Percentiles rank a stretch among this genome's conserved stretches.
These are phyloP conservation scores for Phyllotis vaccarum DNA, from an alignment of 2,797 vertebrate genomes.

Conservation along the genomic window DNA sequence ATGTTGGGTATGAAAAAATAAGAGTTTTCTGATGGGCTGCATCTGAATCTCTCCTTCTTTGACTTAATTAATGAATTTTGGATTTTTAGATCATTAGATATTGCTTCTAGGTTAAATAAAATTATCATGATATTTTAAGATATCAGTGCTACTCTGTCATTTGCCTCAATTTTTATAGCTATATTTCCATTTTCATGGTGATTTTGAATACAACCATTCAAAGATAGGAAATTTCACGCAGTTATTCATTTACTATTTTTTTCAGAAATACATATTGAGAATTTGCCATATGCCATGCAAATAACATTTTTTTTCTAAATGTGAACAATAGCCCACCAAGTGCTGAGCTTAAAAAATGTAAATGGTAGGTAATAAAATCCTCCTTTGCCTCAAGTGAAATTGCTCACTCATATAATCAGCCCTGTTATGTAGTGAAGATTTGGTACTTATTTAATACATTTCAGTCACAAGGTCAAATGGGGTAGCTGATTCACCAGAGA, in stretches of 20 bases:
- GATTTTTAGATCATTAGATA: slow-evolving; percentile 59
- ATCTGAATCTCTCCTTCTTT: slow-evolving; percentile 33
- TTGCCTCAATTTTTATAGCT: slow-evolving; percentile 46
- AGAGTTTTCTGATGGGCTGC: slow-evolving; percentile 14
- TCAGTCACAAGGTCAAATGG: slow-evolving; percentile 60
- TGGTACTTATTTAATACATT: slow-evolving; percentile 75
- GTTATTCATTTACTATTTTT: slow-evolving; percentile 52
- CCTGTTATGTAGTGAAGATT: slow-evolving; percentile 63
- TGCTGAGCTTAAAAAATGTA: slow-evolving; percentile 72
- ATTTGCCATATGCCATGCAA: slow-evolving; percentile 44
- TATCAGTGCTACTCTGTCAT: neutral
- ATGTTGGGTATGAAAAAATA: slow-evolving; percentile 1
- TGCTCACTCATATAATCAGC: slow-evolving; percentile 66
- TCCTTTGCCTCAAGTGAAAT: slow-evolving; percentile 74
- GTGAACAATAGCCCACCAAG: slow-evolving; percentile 61
- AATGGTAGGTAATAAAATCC: slow-evolving; percentile 73
- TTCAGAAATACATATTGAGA: slow-evolving; percentile 31
- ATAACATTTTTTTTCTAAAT: slow-evolving; percentile 59
- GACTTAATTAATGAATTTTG: slow-evolving; percentile 53
- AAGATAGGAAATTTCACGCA: slow-evolving; percentile 60
- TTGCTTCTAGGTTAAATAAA: slow-evolving; percentile 66
- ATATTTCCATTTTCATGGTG: neutral
- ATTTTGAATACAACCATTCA: slow-evolving; percentile 59
- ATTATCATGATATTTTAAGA: slow-evolving; percentile 66
- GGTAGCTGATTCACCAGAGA: slow-evolving; percentile 31